Percentiles rank a stretch among this genome's conserved stretches.
Conservation (phyloP, 2,888 invertebrate genomes). For the Eudasyphora cyanicolor region DNA sequence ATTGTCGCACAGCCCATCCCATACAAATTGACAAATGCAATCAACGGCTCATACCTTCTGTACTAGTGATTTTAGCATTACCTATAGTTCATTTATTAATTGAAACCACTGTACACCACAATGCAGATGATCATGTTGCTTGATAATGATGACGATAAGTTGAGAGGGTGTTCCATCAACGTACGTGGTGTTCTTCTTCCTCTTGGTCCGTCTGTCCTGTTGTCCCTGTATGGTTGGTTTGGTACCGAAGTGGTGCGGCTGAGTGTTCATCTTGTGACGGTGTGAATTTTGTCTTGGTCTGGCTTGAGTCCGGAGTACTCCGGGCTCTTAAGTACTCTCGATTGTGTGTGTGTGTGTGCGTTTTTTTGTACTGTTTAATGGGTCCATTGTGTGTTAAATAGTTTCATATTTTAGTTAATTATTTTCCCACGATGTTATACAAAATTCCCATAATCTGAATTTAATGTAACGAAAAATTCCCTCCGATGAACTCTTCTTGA, state of each 20-base stretch:
- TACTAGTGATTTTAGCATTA: no score
- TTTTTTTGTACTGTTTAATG: constrained; percentile 45
- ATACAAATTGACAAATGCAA: no score
- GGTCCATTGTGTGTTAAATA: constrained; percentile 66
- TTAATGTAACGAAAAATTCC: constrained; percentile 43
- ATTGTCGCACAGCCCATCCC: no score
- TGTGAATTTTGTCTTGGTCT: neutral
- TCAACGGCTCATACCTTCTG: no score
- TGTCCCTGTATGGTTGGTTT: neutral
- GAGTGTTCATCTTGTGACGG: neutral
- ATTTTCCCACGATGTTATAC: constrained; percentile 60
- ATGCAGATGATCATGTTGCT: constrained; percentile 1
- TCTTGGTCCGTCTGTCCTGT: constrained; percentile 31
- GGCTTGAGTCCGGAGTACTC: constrained; percentile 5
- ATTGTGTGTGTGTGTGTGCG: constrained; percentile 1
- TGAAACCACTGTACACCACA: neutral
- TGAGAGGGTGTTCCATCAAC: constrained; percentile 44
- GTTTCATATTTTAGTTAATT: constrained; percentile 54
- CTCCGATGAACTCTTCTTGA: constrained; percentile 13
- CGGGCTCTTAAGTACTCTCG: neutral
- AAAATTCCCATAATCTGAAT: constrained; percentile 61
- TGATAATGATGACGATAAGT: constrained; percentile 30
- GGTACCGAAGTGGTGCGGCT: neutral
- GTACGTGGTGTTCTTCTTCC: constrained; percentile 46
- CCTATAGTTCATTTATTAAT: no score